These are phyloP conservation scores for Stomatorhinus walkeri DNA, from an alignment of 2,797 vertebrate species.

Conservation along the genomic window DNA sequence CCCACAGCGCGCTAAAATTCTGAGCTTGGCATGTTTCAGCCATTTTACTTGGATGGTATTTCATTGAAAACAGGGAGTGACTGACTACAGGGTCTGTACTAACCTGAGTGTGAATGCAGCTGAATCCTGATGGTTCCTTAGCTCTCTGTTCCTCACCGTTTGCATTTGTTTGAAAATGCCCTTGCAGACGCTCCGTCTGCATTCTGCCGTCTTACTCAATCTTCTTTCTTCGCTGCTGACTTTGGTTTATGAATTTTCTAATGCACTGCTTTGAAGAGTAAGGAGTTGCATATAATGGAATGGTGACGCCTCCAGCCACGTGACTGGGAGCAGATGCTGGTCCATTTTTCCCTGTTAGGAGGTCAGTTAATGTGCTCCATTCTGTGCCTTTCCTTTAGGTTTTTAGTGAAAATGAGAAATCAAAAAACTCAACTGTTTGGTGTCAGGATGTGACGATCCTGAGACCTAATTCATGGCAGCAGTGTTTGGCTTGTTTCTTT, in stretches of 20 bases:
- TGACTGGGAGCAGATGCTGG: background rate
- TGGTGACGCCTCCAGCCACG: background rate
- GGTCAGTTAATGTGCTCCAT: background rate
- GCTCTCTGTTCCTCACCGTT: background rate
- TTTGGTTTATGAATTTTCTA: background rate
- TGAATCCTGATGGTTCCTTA: background rate
- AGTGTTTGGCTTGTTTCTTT: background rate
- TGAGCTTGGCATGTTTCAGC: background rate
- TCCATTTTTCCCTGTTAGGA: background rate
- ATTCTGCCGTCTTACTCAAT: background rate
- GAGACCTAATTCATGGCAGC: background rate
- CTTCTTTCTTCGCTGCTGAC: background rate
- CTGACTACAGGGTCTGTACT: too few relatives aligned
- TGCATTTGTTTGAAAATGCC: background rate
- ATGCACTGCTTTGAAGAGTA: background rate
- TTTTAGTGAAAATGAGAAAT: background rate
- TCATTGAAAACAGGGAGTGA: background rate
- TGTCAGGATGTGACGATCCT: background rate
- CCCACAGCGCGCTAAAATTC: background rate
- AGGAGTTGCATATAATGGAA: background rate
- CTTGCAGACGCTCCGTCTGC: conserved; percentile 5
- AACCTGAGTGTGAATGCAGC: background rate
- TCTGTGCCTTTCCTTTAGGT: background rate
- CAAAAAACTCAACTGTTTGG: too few relatives aligned
- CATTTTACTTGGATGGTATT: background rate